Base-by-base conservation (phyloP, 1,140 invertebrate genomes). In the Sinonovacula constricta region DNA sequence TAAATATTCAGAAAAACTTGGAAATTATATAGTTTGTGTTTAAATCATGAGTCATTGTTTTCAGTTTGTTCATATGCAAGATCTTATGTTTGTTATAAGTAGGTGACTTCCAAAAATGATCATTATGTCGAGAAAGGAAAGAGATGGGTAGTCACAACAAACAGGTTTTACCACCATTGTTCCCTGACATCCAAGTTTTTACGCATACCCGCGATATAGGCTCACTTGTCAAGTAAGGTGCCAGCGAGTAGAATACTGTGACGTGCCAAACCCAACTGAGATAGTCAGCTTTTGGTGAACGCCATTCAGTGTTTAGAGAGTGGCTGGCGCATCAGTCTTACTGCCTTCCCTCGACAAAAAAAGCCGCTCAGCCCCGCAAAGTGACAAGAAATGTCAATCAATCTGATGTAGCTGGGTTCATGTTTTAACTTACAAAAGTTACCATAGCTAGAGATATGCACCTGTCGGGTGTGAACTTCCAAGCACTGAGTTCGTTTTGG, bases 401-500 rank as follows among this genome's bases (percentile, higher is more conserved):
- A 15, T 51, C 53, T 22, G 22, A 26, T 56, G 28, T 33, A n/a
- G 26, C 39, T 30, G 28, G 51, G 18, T n/a, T n/a, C 26, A 10
- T 49, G 10, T 12, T 53, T 70, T 63, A 81, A 59, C 72, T 80
- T 81, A 83, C 62, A 79, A 83, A 83, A 74, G 79, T 83, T 83
- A 83, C 82, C 36, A 57, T 36, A 45, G 60, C 36, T 57, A 34
- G 60, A 70, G 78, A 88, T 88, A 88, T 81, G 83, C 90, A 95
- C 94, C 97, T 98, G 92, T 99, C 98, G 34, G 98, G 97, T 24
- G 97, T 99, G 89, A 99, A 99, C 92, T 99, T 99, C 98, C 98
- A 99, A 0, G 98, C 98, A 77, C 95, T 96, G 30, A 99, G 92
- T 93, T 99, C 98, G 92, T 98, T 98, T 92, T 99, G 97, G 30